These are phyloP conservation scores for Cremastinae sp. DNA, from an alignment of 2,888 invertebrate species.

Conservation along the genomic window DNA sequence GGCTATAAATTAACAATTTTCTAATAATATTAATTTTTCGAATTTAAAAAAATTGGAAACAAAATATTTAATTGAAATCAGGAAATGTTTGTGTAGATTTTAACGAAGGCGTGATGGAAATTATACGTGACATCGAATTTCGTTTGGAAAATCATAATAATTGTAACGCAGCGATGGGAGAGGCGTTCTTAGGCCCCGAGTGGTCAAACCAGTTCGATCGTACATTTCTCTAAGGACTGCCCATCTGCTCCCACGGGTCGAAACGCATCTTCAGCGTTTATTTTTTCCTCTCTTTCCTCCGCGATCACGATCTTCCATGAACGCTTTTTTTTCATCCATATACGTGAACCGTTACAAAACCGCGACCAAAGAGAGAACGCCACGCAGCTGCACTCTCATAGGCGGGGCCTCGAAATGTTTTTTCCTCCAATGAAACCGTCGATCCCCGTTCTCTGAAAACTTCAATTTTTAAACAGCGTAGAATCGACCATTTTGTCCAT, in stretches of 20 bases:
- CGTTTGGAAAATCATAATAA: no score
- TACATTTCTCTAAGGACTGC: constrained; percentile 38
- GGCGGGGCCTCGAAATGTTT: constrained; percentile 44
- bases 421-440: constrained; percentile 44
- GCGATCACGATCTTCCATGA: constrained; percentile 8
- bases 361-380: constrained; percentile 31
- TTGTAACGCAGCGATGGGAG: constrained; percentile 36
- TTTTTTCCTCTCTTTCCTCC: constrained; percentile 20
- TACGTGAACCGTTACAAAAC: constrained; percentile 51
- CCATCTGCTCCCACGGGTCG: constrained; percentile 50
- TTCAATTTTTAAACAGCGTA: constrained; percentile 17
- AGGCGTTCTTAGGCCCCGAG: constrained; percentile 40
- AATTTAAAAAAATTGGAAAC: no score
- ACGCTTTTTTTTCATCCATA: constrained; percentile 3
- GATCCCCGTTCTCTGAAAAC: neutral
- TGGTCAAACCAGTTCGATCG: constrained; percentile 54
- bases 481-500: constrained; percentile 48
- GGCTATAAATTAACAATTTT: no score
- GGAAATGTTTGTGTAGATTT: no score
- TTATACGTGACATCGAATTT: no score
- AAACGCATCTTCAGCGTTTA: constrained; percentile 39
- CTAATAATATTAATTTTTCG: no score
- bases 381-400: constrained; percentile 53
- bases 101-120: no score
- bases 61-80: no score